Evolutionary conservation across 1,140 invertebrate species (phyloP).

Genomic region (Listronotus bonariensis): DNA sequence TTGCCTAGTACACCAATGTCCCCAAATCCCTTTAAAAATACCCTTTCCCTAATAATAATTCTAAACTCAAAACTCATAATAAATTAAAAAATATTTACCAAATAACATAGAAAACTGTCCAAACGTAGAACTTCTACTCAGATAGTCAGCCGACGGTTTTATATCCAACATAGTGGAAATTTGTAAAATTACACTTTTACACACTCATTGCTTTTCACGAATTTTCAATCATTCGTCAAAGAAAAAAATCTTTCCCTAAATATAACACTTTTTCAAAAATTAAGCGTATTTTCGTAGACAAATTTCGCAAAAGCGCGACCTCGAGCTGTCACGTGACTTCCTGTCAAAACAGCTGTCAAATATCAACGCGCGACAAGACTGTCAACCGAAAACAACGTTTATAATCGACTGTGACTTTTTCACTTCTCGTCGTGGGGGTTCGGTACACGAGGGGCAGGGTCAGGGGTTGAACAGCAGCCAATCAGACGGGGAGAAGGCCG

Average conservation of each 20-base stretch:
- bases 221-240: too few relatives aligned
- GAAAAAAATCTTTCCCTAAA: too few relatives aligned
- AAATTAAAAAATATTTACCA: conserved; percentile 64
- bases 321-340: neutral
- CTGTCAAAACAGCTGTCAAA: conserved; percentile 11
- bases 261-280: conserved; percentile 7
- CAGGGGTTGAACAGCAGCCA: conserved; percentile 44
- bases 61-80: too few relatives aligned
- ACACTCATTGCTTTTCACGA: neutral
- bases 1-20: too few relatives aligned
- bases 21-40: too few relatives aligned
- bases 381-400: conserved; percentile 35
- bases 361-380: conserved; percentile 16
- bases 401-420: conserved; percentile 53
- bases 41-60: too few relatives aligned
- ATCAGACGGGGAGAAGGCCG: conserved; percentile 28
- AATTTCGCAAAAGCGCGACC: neutral
- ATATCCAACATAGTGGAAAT: conserved; percentile 65
- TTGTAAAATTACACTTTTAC: conserved; percentile 1
- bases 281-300: neutral
- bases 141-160: conserved; percentile 71
- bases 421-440: conserved; percentile 30
- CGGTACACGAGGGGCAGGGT: conserved; percentile 38
- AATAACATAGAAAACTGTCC: conserved; percentile 76
- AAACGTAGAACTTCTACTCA: conserved; percentile 71